Evolutionary conservation across 2,797 vertebrate species (phyloP), one percentile per base, ranked within the genome.

Genomic region (Protonibea diacanthus): DNA sequence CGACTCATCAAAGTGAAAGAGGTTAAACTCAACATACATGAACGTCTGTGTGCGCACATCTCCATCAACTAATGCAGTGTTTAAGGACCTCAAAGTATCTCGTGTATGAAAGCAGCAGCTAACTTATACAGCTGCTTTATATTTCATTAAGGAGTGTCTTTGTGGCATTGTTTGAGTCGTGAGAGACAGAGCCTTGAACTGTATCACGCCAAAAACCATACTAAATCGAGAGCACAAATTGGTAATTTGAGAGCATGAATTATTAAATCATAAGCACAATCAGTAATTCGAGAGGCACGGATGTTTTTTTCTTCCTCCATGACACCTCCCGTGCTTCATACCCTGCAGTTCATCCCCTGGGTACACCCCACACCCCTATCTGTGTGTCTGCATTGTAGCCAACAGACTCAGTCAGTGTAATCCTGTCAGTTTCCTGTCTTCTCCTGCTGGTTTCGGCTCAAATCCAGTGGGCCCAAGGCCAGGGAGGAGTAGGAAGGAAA

Each of bases 401-500:
- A 68, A 72, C 89, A 80, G 84, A 79, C 75, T 78, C 83, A 78
- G 77, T 74, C 83, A 62, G 23, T 51, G 70, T 89, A 87, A 92
- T 93, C 89, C 89, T 74, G 23, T 51, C 59, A 65, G 84, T 83
- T 91, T 92, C 91, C 88, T 85, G 82, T 89, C 79, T 59, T 75
- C 59, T 82, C 75, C 75, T 59, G 78, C 74, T 77, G 64, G 40
- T 74, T 82, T 88, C 23, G 1, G 66, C 79, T 83, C 71, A 64
- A 48, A 76, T 87, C 80, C 83, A 76, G 47, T 27, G 71, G 78
- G 80, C 86, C 81, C 9, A 3, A 63, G 78, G 87, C 81, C 82
- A 87, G 89, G 89, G 91, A 84, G 89, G 84, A 84, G 84, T 84
- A 86, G 85, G 85, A 88, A 89, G 74, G 84, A 87, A 56, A 67